Conservation (phyloP, 2,888 invertebrate genomes). For the Ceriagrion tenellum region DNA sequence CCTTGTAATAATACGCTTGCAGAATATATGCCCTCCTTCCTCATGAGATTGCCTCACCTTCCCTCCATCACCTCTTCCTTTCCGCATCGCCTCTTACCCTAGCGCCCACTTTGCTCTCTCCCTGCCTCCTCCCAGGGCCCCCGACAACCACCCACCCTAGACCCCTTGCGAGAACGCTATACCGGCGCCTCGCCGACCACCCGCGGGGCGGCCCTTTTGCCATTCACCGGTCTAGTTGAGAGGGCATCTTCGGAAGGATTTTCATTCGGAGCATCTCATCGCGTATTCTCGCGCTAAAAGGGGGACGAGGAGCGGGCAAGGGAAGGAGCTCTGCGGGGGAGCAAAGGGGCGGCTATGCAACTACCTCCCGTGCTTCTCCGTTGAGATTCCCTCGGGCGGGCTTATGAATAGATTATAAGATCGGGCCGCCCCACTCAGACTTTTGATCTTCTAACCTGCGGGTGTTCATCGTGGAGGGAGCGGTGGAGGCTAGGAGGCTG, state of each 20-base stretch:
- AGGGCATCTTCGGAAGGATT: conserved; percentile 35
- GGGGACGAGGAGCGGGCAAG: background rate
- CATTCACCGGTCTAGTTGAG: conserved; percentile 54
- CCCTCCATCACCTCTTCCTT: background rate
- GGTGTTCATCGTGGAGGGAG: conserved; percentile 37
- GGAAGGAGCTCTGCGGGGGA: background rate
- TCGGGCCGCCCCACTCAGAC: conserved; percentile 51
- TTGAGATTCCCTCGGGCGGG: conserved; percentile 54
- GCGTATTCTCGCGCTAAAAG: conserved; percentile 61
- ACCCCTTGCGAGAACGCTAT: background rate
- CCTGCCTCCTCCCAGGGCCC: too few species aligned
- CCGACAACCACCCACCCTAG: too few species aligned
- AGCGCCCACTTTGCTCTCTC: background rate
- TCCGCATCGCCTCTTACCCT: background rate
- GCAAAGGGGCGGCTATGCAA: background rate
- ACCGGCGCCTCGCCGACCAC: conserved; percentile 31
- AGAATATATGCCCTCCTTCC: background rate
- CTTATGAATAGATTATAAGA: conserved; percentile 65
- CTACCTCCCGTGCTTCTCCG: conserved; percentile 34
- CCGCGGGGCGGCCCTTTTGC: conserved; percentile 49
- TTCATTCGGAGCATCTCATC: conserved; percentile 57
- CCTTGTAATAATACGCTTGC: background rate
- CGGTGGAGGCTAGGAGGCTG: background rate
- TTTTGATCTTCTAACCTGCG: conserved; percentile 62
- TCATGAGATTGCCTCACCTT: background rate